Evolutionary conservation across 2,888 invertebrate genomes (phyloP), one percentile per base, ranked within the genome.

Genomic region (Psylliodes chrysocephalus): DNA sequence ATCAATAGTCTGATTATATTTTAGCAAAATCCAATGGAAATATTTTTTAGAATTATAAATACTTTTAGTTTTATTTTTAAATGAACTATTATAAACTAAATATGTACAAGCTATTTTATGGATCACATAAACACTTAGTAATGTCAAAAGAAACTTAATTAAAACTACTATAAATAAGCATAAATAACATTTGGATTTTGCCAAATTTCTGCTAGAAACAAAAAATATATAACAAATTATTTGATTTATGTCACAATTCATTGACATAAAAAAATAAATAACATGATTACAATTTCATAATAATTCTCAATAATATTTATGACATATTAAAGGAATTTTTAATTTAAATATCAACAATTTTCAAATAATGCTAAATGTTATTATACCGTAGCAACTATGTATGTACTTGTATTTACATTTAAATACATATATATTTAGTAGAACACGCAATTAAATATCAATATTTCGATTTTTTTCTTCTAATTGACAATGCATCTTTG

Each of bases 291-390:
- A 64, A 19, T 5, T 55, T 30, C 14, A 46, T 38, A 14, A 47
- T 64, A 66, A 72, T 71, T 73, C 70, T 55, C 71, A 54, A 60
- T 73, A 73, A 73, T 73, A 75, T 75, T 69, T 64, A 63, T 57
- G 67, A 33, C 60, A 75, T 73, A 73, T 74, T 72, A 75, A 64
- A 70, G 71, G 73, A 74, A 75, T 71, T 71, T 68, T 57, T 60
- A 33, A 7, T 55, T 44, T 18, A 55, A 55, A 44, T 44, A 42
- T 44, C 25, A 17, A 28, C 17, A 38, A 51, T 57, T 25, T 42
- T 61, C 15, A 47, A 17, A 42, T 35, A 28, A 57, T 38, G 12
- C 7, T 10, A 57, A 22, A 22, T 22, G 22, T 61, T 65, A n/a
- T 61, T 65, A 65, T 68, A 66, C 60, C 64, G 54, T 56, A 71